Conservation (phyloP, 1,140 invertebrate species). For the Portunus trituberculatus region DNA sequence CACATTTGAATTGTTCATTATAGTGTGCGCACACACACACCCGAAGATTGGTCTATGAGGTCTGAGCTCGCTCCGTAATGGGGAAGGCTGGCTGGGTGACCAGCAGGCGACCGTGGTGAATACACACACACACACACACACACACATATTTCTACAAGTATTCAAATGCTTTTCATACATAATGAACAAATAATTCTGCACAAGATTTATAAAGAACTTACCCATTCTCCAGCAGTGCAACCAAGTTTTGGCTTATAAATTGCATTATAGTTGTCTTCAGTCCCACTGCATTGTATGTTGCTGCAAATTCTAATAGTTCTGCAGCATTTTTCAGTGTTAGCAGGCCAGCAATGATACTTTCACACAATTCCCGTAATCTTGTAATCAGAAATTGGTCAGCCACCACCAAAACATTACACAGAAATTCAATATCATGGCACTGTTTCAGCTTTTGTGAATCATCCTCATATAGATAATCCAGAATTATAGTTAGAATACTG, state of each 20-base stretch:
- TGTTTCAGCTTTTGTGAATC: slow-evolving; percentile 73
- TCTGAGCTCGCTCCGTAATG: no score
- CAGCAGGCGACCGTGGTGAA: no score
- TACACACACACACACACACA: no score
- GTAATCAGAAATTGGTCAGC: slow-evolving; percentile 87
- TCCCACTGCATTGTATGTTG: slow-evolving; percentile 85
- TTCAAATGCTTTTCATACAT: neutral
- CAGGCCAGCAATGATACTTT: slow-evolving; percentile 83
- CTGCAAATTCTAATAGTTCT: slow-evolving; percentile 86
- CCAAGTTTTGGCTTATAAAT: slow-evolving; percentile 86
- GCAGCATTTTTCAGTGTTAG: slow-evolving; percentile 87
- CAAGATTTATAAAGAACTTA: slow-evolving; percentile 76
- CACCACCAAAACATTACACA: slow-evolving; percentile 86
- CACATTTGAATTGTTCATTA: no score
- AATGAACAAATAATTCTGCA: neutral
- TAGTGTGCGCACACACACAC: no score
- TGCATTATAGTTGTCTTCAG: slow-evolving; percentile 86
- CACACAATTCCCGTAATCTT: slow-evolving; percentile 85
- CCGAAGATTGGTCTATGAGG: no score
- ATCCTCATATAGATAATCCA: slow-evolving; percentile 79
- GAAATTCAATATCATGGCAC: slow-evolving; percentile 83
- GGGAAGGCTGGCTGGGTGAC: no score
- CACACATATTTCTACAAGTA: no score
- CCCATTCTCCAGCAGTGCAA: slow-evolving; percentile 85
- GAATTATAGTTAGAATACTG: slow-evolving; percentile 82